Percentiles rank a stretch among this genome's conserved stretches.
These are phyloP conservation scores for Hirtodrosophila trivittata DNA, from an alignment of 2,888 invertebrate genomes.

Conservation along the genomic window DNA sequence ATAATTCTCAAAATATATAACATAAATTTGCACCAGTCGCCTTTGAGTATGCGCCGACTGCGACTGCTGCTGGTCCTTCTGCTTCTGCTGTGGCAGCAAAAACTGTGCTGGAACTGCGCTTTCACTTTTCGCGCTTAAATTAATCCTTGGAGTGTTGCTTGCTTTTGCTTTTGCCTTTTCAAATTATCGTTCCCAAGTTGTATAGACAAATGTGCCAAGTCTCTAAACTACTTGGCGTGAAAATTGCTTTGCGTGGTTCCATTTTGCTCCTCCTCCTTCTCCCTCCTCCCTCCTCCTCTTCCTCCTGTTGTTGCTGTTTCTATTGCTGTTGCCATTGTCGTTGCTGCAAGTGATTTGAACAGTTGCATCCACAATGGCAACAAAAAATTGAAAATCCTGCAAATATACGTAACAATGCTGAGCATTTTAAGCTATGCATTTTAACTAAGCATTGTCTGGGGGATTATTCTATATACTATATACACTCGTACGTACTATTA, in stretches of 20 bases:
- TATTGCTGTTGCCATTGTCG: slow-evolving; percentile 12
- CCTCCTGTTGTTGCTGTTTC: neutral
- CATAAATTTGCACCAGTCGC: slow-evolving; percentile 58
- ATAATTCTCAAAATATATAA: slow-evolving; percentile 61
- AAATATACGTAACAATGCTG: neutral
- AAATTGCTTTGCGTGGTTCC: slow-evolving; percentile 33
- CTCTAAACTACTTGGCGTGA: slow-evolving; percentile 49
- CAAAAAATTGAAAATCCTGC: slow-evolving; percentile 8
- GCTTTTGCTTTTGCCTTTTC: slow-evolving; percentile 32
- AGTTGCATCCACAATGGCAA: slow-evolving; percentile 4
- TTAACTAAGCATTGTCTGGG: neutral
- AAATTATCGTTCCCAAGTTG: slow-evolving; percentile 76
- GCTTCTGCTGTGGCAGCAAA: too few relatives aligned
- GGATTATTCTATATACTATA: neutral
- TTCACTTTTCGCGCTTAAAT: slow-evolving; percentile 71
- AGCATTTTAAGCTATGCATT: neutral
- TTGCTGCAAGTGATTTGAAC: neutral
- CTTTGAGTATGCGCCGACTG: slow-evolving; percentile 38
- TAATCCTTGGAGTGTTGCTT: slow-evolving; percentile 66
- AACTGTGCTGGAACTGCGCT: slow-evolving; percentile 34
- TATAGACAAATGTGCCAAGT: slow-evolving; percentile 56
- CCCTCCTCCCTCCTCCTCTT: neutral
- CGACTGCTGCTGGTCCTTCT: too few relatives aligned
- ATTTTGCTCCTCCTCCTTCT: neutral
- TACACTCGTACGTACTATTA: neutral